Evolutionary conservation across 2,113 vertebrate species (phyloP), one percentile per base, ranked within the genome.

Genomic region (Xyliphius kryptos): DNA sequence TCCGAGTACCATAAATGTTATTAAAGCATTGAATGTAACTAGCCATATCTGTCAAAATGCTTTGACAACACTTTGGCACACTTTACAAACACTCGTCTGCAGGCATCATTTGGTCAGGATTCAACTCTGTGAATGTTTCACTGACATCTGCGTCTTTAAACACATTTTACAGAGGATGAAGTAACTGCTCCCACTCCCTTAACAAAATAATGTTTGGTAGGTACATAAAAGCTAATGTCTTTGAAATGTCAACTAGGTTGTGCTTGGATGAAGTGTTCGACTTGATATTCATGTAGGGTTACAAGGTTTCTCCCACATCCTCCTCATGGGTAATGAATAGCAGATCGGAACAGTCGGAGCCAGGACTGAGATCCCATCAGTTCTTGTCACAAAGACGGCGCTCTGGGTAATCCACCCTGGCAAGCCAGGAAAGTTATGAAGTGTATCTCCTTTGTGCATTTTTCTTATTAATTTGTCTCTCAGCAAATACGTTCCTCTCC

Each of bases 351-450:
- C 67, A 78, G 78, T 73, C 79, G 56, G 61, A 76, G 78, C 80
- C 85, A 81, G 76, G 72, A 69, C 22, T 55, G 32, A 57, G 73
- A 73, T 82, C 80, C 80, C 85, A 80, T 79, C 80, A 80, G 75
- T 61, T 77, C 67, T 67, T 72, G 79, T 77, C 78, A 76, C 75
- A 76, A 76, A 78, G 78, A 79, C 78, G 77, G 71, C 62, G 74
- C 74, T 79, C 78, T 82, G 76, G 77, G 74, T 81, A 85, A 87
- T 87, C 73, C 80, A 76, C 71, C 76, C 66, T 83, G 85, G 83
- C 84, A 83, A 77, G 82, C 84, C 84, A 85, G 81, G 84, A 85
- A 87, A 87, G 83, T 85, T 82, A 81, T 83, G 80, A 84, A 84
- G 83, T 83, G 81, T 76, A 85, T 84, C 80, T 83, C 82, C 84